Conservation (phyloP, 2,888 invertebrate genomes). For the Torymus tubicola region DNA sequence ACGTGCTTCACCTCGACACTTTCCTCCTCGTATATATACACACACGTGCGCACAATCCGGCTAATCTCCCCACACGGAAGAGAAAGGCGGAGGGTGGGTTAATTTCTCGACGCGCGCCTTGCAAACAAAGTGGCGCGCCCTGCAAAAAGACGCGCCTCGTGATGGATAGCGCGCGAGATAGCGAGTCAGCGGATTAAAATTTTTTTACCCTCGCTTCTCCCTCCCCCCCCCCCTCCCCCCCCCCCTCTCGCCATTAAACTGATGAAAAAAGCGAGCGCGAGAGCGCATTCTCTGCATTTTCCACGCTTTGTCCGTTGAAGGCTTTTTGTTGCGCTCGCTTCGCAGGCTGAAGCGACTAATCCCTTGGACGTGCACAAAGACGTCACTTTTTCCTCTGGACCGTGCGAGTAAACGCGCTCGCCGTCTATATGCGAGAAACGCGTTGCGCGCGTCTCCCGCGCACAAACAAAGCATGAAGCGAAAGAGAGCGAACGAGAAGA, state of each 20-base stretch:
- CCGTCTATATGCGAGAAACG: no score
- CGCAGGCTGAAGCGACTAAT: constrained; percentile 2
- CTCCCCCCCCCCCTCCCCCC: not conserved
- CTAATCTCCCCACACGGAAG: not conserved
- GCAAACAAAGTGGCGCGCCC: not conserved
- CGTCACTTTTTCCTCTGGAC: not conserved
- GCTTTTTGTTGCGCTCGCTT: no score
- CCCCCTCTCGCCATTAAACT: constrained; percentile 13
- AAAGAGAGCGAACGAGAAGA: no score
- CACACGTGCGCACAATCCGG: no score
- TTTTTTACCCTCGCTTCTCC: not conserved
- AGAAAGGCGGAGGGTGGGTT: no score
- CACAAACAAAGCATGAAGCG: no score
- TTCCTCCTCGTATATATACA: no score
- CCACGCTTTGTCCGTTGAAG: not conserved
- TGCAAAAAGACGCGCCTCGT: not conserved
- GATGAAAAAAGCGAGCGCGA: constrained; percentile 15
- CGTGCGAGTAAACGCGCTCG: not conserved
- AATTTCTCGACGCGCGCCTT: not conserved
- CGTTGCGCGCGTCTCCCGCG: no score
- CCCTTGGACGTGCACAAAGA: constrained; percentile 3
- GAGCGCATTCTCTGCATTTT: not conserved
- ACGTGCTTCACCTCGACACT: no score
- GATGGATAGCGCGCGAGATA: constrained; percentile 27
- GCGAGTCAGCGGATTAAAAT: constrained; percentile 37